These are phyloP conservation scores for Rhabdomys pumilio DNA, from an alignment of 2,797 vertebrate genomes.

Conservation along the genomic window DNA sequence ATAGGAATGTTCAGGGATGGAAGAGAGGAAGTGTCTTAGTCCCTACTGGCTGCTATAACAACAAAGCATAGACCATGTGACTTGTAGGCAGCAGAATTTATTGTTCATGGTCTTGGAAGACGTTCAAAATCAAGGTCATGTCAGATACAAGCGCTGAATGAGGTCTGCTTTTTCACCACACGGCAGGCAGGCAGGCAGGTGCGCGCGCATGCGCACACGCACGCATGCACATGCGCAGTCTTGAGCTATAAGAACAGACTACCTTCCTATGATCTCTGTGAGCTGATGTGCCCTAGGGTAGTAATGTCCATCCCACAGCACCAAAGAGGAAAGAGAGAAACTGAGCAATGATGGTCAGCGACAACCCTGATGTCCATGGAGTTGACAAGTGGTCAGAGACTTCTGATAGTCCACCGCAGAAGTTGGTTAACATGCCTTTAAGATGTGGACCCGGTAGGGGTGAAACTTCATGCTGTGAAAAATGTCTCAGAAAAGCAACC, in stretches of 20 bases:
- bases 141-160: no score
- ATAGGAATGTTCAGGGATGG: not conserved
- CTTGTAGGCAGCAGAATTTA: not conserved
- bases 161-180: not conserved
- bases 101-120: not conserved
- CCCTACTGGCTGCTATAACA: not conserved
- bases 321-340: not conserved
- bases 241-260: accelerated
- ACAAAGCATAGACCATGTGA: not conserved
- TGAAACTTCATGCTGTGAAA: not conserved
- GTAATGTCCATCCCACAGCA: not conserved
- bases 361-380: not conserved
- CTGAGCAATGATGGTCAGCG: not conserved
- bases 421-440: not conserved
- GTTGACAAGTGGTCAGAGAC: not conserved
- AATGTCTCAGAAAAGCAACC: not conserved
- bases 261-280: no score
- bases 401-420: not conserved
- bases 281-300: not conserved
- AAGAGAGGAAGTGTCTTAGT: not conserved
- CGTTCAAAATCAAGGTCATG: not conserved
- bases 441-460: no score
- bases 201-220: no score
- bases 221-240: no score
- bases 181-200: not conserved